Base-by-base conservation (phyloP, 2,888 invertebrate species). In the Orthonychiurus folsomi region DNA sequence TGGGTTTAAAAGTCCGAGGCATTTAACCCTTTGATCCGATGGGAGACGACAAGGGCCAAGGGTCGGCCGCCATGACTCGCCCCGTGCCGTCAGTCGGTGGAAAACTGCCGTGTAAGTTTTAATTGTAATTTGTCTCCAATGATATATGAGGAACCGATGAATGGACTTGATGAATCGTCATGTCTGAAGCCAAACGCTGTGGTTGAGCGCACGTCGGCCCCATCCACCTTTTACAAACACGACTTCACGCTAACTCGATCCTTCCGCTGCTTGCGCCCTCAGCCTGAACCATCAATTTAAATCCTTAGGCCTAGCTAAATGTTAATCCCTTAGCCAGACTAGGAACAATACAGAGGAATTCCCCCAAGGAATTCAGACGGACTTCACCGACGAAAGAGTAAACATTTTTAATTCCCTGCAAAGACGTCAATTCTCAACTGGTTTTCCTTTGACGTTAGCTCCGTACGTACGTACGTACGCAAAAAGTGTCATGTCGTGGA, bases 141-240 rank as follows among this genome's bases (percentile, higher is more conserved):
- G 59, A 62, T 59, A 53, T 59, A 63, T 61, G 52, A 56, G 60
- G 62, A 57, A 61, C 59, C 26, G 62, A 26, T 27, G 52, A 62
- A 57, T 58, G 54, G 61, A 57, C 61, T 64, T 66, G 68, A 68
- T 66, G 65, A 66, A 68, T 68, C 68, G 68, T 66, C 66, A 61
- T 64, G 68, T 68, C 66, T 62, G 60, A 56, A 54, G 61, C 64
- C 62, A 61, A 66, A 64, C 59, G 66, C 66, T 66, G 65, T 59
- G 67, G 61, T 63, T 57, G 63, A 64, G 60, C 65, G 59, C 37
- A 37, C 37, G 37, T 37, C 37, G 37, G 37, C 37, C 37, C 9
- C 37, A 37, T 5, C 37, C 37, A 15, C 5, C 37, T 37, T 37
- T 37, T 37, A 37, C 15, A 37, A 37, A 37, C 37, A 37, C 37